A percentile compares a stretch with the other conserved stretches of the same genome.
Evolutionary conservation across 2,113 vertebrate species (phyloP).

Genomic region (Bettongia penicillata): DNA sequence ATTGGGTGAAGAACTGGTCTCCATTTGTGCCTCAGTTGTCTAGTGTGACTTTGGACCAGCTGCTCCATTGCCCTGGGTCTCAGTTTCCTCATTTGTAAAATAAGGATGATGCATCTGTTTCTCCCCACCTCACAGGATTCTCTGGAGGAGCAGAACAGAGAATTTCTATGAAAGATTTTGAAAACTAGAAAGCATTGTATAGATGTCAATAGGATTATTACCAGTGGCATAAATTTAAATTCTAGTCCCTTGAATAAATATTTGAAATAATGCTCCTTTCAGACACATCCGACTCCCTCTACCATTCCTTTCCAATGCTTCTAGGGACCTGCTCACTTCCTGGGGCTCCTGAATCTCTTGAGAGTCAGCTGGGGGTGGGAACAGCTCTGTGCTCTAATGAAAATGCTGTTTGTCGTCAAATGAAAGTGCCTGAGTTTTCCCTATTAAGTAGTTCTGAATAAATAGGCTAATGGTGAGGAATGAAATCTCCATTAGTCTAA

Average conservation of each 20-base stretch:
- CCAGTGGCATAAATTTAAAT: slow-evolving; percentile 11
- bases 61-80: not conserved
- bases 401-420: slow-evolving; percentile 30
- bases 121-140: not conserved
- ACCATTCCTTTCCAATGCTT: not conserved
- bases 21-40: not conserved
- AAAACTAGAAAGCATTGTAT: not conserved
- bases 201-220: not conserved
- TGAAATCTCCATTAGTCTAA: slow-evolving; percentile 79
- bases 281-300: not conserved
- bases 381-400: not conserved
- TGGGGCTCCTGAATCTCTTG: not conserved
- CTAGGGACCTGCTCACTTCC: not conserved
- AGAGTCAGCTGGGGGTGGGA: not conserved
- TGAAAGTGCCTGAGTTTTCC: slow-evolving; percentile 50
- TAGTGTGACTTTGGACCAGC: not conserved
- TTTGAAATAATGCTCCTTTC: not conserved
- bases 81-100: not conserved
- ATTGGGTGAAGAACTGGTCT: not conserved
- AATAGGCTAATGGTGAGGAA: slow-evolving; percentile 73
- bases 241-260: slow-evolving; percentile 11
- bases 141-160: not conserved
- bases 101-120: not conserved
- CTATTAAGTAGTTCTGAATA: slow-evolving; percentile 69
- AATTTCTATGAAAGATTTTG: slow-evolving; percentile 19